A percentile compares a stretch with the other conserved stretches of the same genome.
These are phyloP conservation scores for Cydia fagiglandana DNA, from an alignment of 1,140 invertebrate genomes.

Conservation along the genomic window DNA sequence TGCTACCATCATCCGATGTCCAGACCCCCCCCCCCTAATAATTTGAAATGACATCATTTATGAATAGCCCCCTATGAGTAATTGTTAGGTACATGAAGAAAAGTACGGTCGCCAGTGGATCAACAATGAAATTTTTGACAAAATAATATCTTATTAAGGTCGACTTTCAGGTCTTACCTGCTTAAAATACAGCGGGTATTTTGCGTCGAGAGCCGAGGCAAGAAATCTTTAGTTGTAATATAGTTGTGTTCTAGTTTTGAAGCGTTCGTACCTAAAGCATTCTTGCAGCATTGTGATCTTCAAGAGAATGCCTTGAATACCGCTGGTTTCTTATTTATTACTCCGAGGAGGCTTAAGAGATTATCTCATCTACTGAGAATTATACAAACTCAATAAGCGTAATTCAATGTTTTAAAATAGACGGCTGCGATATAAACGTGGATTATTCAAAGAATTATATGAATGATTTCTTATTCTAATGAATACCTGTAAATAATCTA, in stretches of 20 bases:
- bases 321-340: neutral
- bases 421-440: neutral
- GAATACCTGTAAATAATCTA: too few relatives aligned
- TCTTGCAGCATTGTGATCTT: neutral
- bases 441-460: too few relatives aligned
- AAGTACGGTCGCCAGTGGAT: too few relatives aligned
- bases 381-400: neutral
- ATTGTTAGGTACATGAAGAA: too few relatives aligned
- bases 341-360: neutral
- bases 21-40: too few relatives aligned
- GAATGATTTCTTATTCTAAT: too few relatives aligned
- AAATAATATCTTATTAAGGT: neutral
- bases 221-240: neutral
- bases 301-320: neutral
- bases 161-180: too few relatives aligned
- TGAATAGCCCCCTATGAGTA: too few relatives aligned
- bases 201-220: neutral
- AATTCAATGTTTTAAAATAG: neutral
- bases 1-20: too few relatives aligned
- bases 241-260: neutral
- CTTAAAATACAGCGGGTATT: neutral
- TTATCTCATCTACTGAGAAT: neutral
- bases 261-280: neutral
- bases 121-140: neutral
- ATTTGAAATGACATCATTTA: too few relatives aligned